phyloP scores from a whole-genome alignment of 53 echinoderm and acorn worm species.

The Stichopus horrens region DNA sequence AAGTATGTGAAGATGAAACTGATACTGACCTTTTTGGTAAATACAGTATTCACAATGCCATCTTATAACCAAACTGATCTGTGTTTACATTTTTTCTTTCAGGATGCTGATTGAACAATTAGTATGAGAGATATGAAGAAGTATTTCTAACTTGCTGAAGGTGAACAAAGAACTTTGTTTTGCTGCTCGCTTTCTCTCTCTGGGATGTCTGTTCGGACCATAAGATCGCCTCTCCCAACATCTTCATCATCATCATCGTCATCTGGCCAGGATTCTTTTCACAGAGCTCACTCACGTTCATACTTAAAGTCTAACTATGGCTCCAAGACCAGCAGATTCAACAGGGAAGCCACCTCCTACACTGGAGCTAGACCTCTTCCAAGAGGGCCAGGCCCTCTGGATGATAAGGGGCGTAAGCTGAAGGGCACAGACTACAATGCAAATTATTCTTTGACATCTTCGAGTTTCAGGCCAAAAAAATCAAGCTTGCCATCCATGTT shows the following conservation, averaged over 20 bases:
- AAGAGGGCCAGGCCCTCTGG: conserved; percentile 28
- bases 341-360: conserved; percentile 28
- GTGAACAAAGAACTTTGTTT: too few species aligned
- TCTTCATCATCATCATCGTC: neutral
- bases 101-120: too few species aligned
- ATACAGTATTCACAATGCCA: too few species aligned
- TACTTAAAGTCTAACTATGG: conserved; percentile 6
- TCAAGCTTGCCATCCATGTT: conserved; percentile 34
- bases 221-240: conserved; percentile 6
- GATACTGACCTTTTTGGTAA: too few species aligned
- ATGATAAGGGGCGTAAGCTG: conserved; percentile 32
- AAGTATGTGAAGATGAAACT: too few species aligned
- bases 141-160: too few species aligned
- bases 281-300: conserved; percentile 11
- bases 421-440: conserved; percentile 13
- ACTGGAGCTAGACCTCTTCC: neutral
- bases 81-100: too few species aligned
- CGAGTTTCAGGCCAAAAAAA: conserved; percentile 36
- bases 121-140: too few species aligned
- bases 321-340: conserved; percentile 15
- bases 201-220: conserved; percentile 36
- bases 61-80: too few species aligned
- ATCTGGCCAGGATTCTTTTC: neutral
- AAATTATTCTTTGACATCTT: neutral
- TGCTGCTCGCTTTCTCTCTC: too few species aligned